Evolutionary conservation across 64 coral and sea anemone genomes (phyloP), one percentile per base, ranked within the genome.

Genomic region (Pachyseris speciosa): DNA sequence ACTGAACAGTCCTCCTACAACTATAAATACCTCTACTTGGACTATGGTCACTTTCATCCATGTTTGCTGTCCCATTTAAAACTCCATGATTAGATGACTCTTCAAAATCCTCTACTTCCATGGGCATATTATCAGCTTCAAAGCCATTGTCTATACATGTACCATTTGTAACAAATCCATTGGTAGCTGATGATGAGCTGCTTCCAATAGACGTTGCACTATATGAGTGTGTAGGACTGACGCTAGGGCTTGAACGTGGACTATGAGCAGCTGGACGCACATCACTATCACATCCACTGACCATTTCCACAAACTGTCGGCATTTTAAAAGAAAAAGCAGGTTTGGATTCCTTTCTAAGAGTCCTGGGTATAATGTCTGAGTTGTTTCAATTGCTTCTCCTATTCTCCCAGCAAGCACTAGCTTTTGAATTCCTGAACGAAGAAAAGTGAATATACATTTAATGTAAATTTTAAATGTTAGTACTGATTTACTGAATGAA

Each of bases 261-360:
- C 97, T 99, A 13, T 95, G 90, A 29, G 93, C 97, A 26, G 94
- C 91, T 28, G 97, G 93, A 11, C 87, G 81, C 28, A 99, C 90
- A 74, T 99, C 94, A 81, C 97, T 95, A 33, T 99, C 97, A 83
- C 85, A 84, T 22, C 97, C 97, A 90, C 94, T 93, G n/a, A 99
- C 94, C 97, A 99, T 99, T 89, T 99, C 97, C 52, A 99, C 94
- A 99, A 99, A 99, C 27, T 99, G 93, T 49, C 97, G 94, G 70
- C 97, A 99, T 81, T 99, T 99, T 53, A 99, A 61, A 39, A 95
- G 72, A 74, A 99, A 99, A 67, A 99, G 64, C 69, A 99, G 89
- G 73, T 99, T 95, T 37, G 84, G 97, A 83, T 99, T 91, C 67
- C 97, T 89, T 87, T 99, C 97, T 90, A 99, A 89, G 63, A 99